These are phyloP conservation scores for Gibbula magus DNA, from an alignment of 2,888 invertebrate genomes.

Conservation along the genomic window DNA sequence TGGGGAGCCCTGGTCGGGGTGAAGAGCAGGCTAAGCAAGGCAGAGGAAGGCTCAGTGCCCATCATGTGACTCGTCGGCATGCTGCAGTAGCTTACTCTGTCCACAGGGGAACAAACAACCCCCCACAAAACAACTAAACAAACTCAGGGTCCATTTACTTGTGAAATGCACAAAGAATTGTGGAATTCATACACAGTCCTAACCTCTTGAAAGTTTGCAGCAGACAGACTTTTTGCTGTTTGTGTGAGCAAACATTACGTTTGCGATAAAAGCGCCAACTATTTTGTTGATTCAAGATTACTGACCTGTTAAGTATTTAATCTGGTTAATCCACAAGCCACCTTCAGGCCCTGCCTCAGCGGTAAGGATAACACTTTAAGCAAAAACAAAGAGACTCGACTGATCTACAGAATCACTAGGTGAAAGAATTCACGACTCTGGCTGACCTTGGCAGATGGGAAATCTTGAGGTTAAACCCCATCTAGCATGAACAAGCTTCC, in stretches of 20 bases:
- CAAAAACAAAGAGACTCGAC: constrained; percentile 10
- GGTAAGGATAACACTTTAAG: constrained; percentile 11
- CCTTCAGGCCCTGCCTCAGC: not conserved
- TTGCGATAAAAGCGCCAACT: constrained; percentile 21
- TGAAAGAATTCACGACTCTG: constrained; percentile 18
- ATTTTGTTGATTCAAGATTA: constrained; percentile 21
- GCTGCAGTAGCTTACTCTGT: constrained; percentile 17
- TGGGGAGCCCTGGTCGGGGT: not conserved
- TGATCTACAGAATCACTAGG: constrained; percentile 14
- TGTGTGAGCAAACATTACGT: constrained; percentile 20
- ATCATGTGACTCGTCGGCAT: constrained; percentile 21
- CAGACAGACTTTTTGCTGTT: constrained; percentile 23
- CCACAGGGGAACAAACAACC: constrained; percentile 10
- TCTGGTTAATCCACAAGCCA: constrained; percentile 18
- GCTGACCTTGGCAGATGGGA: constrained; percentile 18
- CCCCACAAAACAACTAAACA: constrained; percentile 23
- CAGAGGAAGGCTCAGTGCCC: not conserved
- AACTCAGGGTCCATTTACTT: constrained; percentile 15
- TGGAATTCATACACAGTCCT: constrained; percentile 17
- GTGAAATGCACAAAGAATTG: constrained; percentile 24
- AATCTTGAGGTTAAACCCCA: constrained; percentile 16
- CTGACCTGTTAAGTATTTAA: constrained; percentile 24
- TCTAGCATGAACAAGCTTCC: constrained; percentile 8
- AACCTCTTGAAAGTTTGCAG: not conserved
- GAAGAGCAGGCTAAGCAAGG: constrained; percentile 5